Base-by-base conservation (phyloP, 2,888 invertebrate genomes). In the Acanthosepion esculentum region DNA sequence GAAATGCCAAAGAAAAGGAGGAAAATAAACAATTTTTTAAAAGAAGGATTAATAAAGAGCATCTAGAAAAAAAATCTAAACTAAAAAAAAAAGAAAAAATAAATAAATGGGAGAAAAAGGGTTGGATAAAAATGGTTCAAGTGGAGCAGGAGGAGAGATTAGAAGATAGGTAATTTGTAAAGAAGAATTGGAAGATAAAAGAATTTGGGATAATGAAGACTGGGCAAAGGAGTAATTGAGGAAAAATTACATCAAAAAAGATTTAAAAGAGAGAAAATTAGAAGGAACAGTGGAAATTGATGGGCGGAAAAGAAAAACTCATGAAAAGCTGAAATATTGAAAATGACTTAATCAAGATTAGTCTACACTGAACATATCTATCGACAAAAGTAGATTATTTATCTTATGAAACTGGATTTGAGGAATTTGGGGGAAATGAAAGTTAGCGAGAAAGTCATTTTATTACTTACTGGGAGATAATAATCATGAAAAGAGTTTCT, bases 141-240 rank as follows among this genome's bases (percentile, higher is more conserved):
- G 78, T n/a, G 15, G 78, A 78, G 15, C 3, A n/a, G n/a, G n/a
- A 33, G n/a, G n/a, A 78, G n/a, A 78, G 78, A 78, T 78, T 78
- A 78, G n/a, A 78, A 78, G n/a, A 33, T 78, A 78, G 78, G 78
- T 78, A 78, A 78, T n/a, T n/a, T n/a, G 78, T 78, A 78, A 78
- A 78, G 29, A 78, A 78, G 78, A 78, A 78, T n/a, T 78, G 78
- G n/a, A 78, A 78, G 78, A 78, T 78, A 78, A 78, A 78, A 78
- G 78, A 78, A 78, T 78, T 78, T 78, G 10, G n/a, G n/a, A 78
- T 78, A 78, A 78, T 78, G 78, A 78, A 78, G 29, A 78, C 78
- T n/a, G n/a, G n/a, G n/a, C 78, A 78, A n/a, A n/a, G n/a, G n/a
- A n/a, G 78, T 78, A 78, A 78, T 78, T 78, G 78, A 78, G 78